These are phyloP conservation scores for Margaritifera margaritifera DNA, from an alignment of 2,888 invertebrate species.

Conservation along the genomic window DNA sequence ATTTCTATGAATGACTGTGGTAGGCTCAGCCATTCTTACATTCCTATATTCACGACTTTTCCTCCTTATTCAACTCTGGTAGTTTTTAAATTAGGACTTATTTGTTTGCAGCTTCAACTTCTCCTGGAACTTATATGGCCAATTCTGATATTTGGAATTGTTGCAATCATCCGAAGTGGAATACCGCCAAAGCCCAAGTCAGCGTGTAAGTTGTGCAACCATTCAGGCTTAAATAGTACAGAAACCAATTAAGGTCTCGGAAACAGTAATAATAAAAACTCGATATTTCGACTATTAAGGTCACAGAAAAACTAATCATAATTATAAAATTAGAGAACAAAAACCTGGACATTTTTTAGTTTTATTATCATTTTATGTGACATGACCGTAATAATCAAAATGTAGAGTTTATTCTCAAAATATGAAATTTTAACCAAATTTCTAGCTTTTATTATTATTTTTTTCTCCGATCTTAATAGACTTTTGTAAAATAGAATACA, in stretches of 20 bases:
- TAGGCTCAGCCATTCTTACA: too few relatives aligned
- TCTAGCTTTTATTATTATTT: too few relatives aligned
- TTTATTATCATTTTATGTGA: too few relatives aligned
- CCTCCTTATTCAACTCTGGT: not conserved
- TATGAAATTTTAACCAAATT: too few relatives aligned
- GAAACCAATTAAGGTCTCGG: not conserved
- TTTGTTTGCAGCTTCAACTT: slow-evolving; percentile 50
- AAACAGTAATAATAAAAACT: not conserved
- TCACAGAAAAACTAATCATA: not conserved
- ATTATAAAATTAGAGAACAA: not conserved
- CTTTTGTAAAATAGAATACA: too few relatives aligned
- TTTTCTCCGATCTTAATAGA: too few relatives aligned
- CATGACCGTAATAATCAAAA: too few relatives aligned
- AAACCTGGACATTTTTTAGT: too few relatives aligned
- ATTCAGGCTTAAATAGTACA: not conserved
- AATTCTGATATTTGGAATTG: slow-evolving; percentile 53
- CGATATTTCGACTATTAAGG: not conserved
- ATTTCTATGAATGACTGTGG: too few relatives aligned
- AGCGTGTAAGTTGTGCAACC: slow-evolving; percentile 56
- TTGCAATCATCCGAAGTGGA: slow-evolving; percentile 57
- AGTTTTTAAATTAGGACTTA: not conserved
- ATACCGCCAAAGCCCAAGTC: slow-evolving; percentile 45
- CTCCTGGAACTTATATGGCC: slow-evolving; percentile 67
- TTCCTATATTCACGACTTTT: not conserved
- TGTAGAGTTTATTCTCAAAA: too few relatives aligned